phyloP scores from a whole-genome alignment of 2,113 vertebrate species.

The Phodopus roborovskii region DNA sequence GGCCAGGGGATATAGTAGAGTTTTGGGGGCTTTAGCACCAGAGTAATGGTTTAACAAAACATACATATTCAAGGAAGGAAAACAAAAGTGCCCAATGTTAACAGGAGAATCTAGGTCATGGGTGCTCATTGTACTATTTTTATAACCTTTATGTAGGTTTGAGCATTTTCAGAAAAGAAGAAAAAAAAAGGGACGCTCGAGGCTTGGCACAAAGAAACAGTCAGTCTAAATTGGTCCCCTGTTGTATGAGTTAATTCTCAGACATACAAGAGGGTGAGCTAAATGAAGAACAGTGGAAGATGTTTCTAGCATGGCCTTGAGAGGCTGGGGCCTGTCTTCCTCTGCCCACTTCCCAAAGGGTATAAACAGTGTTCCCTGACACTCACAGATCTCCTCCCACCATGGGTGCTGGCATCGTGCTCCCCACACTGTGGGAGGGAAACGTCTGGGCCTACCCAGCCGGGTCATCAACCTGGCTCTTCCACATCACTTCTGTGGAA shows the following conservation, averaged over 20 bases:
- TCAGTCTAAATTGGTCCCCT: not conserved
- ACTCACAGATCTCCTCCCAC: not conserved
- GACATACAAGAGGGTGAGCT: not conserved
- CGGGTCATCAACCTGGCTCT: not conserved
- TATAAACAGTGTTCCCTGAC: not conserved
- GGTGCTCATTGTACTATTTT: constrained; percentile 47
- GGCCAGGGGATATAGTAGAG: not conserved
- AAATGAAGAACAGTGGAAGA: not conserved
- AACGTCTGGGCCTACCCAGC: not conserved
- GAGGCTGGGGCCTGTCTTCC: not conserved
- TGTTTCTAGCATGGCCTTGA: not conserved
- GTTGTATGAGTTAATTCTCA: not conserved
- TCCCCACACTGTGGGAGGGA: not conserved
- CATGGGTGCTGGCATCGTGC: not conserved
- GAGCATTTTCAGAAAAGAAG: constrained; percentile 33
- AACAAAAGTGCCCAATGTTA: constrained; percentile 42
- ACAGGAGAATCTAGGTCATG: constrained; percentile 50
- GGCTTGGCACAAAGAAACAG: not conserved
- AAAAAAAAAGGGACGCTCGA: constrained; percentile 5
- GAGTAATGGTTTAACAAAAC: constrained; percentile 45
- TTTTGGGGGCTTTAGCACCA: not conserved
- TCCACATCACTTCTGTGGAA: not conserved
- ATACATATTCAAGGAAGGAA: not conserved
- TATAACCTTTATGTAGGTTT: constrained; percentile 58
- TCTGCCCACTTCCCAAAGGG: not conserved